Evolutionary conservation across 2,113 vertebrate species (phyloP), one percentile per base, ranked within the genome.

Genomic region (Poeciliopsis prolifica): DNA sequence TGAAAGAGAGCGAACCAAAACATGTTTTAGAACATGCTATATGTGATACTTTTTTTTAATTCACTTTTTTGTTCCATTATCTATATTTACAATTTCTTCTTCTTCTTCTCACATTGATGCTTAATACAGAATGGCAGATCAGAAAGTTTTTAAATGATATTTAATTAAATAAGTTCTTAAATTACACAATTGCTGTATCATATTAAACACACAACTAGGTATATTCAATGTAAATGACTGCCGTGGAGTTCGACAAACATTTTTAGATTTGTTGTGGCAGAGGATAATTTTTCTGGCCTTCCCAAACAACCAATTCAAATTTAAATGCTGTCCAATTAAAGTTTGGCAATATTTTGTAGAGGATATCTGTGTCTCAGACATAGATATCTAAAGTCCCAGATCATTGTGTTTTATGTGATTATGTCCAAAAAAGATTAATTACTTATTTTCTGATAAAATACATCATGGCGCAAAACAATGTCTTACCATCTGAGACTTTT

Each of bases 391-490:
- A 40, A 24, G 63, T 68, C 15, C 64, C 70, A 62, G 78, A 61
- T 73, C 74, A 51, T 72, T 40, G 58, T 65, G 26, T 19, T 17
- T 68, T 35, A 44, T 42, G 62, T 77, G 42, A 64, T 65, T 24
- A 67, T 42, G 30, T n/a, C 15, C 26, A 77, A 81, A 14, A 28
- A 37, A 0, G 3, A 72, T 9, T 51, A 30, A 3, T 33, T 15
- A 58, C 29, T 82, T 60, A 79, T 73, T 68, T 66, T n/a, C 22
- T 51, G 70, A 62, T 42, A 65, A 74, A n/a, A 33, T 22, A 15
- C 40, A 64, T 28, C 1, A 37, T 22, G 7, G 31, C n/a, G 22
- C 9, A 58, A 58, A 58, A 58, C 24, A 58, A 9, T 58, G 22
- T 68, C 44, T 79, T 31, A 72, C 35, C 62, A 48, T 72, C 35